Base-by-base conservation (phyloP, 2,888 invertebrate genomes). In the Aporophyla lueneburgensis region DNA sequence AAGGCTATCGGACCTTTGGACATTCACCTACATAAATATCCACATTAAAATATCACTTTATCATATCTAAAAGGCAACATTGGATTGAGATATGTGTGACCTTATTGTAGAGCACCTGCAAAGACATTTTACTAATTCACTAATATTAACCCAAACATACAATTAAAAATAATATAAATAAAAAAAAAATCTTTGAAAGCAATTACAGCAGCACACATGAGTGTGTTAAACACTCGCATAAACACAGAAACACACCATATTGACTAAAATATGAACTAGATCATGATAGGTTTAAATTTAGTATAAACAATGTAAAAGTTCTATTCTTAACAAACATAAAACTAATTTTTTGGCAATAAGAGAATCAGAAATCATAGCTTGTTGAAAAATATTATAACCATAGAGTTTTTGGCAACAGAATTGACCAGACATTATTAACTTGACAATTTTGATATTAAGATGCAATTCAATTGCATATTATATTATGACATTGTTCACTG, bases 31-130 rank as follows among this genome's bases (percentile, higher is more conserved):
- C 73, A 80, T 88, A 85, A 83, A 85, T 93, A 93, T 94, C 90
- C 93, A 93, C 89, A 91, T 91, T 91, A 91, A 93, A 93, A 94
- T 94, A 95, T 95, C 93, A 95, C 94, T 94, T 93, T 94, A 95
- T 95, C 94, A 94, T 95, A 95, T 95, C 95, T 96, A 95, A 94
- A 96, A 97, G 96, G 96, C 97, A 96, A 96, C 96, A 94, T 95
- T 94, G 94, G 93, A 93, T 95, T 92, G 91, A 95, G 96, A 96
- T 96, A 96, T 96, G 95, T 94, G 93, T 94, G 91, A 95, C 92
- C 92, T 93, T 94, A 95, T 91, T 92, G 90, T 95, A 96, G 89
- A 96, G 97, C 97, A 97, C 97, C 97, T 95, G 92, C 90, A 89
- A 93, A 95, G 94, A 95, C 93, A 94, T 94, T 94, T 93, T 90